phyloP scores from a whole-genome alignment of 2,797 vertebrate species.

The Orestias chungarensis region DNA sequence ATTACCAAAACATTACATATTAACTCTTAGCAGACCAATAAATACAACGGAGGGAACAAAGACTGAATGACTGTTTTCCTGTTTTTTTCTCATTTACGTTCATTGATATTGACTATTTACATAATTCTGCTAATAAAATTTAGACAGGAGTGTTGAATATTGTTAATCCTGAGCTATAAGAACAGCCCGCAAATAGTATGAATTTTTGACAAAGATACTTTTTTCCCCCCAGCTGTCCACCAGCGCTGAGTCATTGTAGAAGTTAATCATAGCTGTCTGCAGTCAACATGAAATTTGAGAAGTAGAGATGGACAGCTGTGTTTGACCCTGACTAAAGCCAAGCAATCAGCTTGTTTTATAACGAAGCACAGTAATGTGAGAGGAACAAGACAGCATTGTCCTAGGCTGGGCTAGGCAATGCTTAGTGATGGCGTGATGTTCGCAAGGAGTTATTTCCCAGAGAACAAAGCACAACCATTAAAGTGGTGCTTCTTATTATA shows the following conservation, averaged over 20 bases:
- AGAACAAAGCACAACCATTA: not conserved
- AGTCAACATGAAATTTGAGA: slow-evolving; percentile 69
- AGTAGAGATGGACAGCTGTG: slow-evolving; percentile 53
- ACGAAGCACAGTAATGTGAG: slow-evolving; percentile 76
- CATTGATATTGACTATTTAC: not conserved
- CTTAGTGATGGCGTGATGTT: too few relatives aligned
- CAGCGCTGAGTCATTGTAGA: slow-evolving; percentile 27
- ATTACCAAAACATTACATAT: slow-evolving; percentile 15
- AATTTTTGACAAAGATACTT: slow-evolving; percentile 17
- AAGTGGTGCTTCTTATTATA: not conserved
- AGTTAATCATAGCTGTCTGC: slow-evolving; percentile 58
- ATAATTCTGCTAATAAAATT: slow-evolving; percentile 4
- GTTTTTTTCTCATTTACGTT: not conserved
- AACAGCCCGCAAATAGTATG: slow-evolving; percentile 18
- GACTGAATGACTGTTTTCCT: not conserved
- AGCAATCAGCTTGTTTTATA: slow-evolving; percentile 77
- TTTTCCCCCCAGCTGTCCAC: slow-evolving; percentile 14
- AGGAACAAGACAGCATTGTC: slow-evolving; percentile 71
- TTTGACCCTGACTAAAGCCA: slow-evolving; percentile 69
- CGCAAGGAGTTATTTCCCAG: slow-evolving; percentile 3
- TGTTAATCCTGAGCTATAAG: slow-evolving; percentile 22
- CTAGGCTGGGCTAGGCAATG: slow-evolving; percentile 68
- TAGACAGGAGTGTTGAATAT: not conserved
- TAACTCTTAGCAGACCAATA: not conserved
- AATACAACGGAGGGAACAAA: not conserved